A percentile compares a stretch with the other conserved stretches of the same genome.
Conservation (phyloP, 1,140 invertebrate species). For the Bemisia tabaci region DNA sequence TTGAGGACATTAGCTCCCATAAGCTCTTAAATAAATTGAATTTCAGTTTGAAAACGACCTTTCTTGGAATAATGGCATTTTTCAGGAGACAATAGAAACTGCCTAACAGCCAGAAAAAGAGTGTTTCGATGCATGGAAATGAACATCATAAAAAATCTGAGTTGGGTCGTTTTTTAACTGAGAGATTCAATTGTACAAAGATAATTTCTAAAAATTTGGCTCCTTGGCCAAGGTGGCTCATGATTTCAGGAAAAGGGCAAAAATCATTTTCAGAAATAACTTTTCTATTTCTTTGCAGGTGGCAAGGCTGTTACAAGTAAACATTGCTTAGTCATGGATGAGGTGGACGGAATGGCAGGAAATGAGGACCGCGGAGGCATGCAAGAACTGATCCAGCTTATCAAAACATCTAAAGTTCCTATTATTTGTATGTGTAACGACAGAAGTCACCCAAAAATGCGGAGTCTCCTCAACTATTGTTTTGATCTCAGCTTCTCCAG, state of each 20-base stretch:
- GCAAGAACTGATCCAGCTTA: conserved; percentile 83
- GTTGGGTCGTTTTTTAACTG: no score
- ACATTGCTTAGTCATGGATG: conserved; percentile 95
- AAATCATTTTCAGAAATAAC: no score
- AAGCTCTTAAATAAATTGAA: not conserved
- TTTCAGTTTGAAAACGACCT: not conserved
- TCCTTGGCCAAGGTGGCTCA: no score
- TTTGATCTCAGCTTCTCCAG: conserved; percentile 78
- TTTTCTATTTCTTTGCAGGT: conserved; percentile 13
- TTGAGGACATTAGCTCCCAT: no score
- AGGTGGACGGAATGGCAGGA: conserved; percentile 99
- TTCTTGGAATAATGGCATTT: no score
- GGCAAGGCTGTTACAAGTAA: conserved; percentile 34
- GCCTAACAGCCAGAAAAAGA: no score
- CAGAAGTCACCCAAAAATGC: conserved; percentile 83
- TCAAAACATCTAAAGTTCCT: conserved; percentile 81
- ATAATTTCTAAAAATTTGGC: no score
- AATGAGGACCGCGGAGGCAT: conserved; percentile 97
- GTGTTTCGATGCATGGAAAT: no score
- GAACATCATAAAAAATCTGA: no score
- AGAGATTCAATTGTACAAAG: no score
- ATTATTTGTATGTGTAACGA: conserved; percentile 99
- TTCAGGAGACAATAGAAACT: no score
- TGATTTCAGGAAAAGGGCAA: no score
- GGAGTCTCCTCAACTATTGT: conserved; percentile 85